These are phyloP conservation scores for Psittacara wagleri DNA, from an alignment of 2,113 vertebrate genomes.

Conservation along the genomic window DNA sequence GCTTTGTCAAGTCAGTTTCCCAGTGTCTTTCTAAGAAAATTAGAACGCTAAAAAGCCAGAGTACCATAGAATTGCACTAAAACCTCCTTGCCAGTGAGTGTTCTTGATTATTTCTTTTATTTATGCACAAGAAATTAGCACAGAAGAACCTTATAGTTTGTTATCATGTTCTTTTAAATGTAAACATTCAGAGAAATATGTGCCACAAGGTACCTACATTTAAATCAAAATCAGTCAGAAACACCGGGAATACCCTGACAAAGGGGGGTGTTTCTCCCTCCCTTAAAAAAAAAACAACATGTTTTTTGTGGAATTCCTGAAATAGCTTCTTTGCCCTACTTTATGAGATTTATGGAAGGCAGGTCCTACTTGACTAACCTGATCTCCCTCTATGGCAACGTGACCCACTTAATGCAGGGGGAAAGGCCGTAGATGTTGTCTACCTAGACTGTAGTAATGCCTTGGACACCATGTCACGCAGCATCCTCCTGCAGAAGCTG, in stretches of 20 bases:
- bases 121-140: not conserved
- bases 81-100: not conserved
- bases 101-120: not conserved
- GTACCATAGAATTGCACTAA: not conserved
- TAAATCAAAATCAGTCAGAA: not conserved
- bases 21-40: not conserved
- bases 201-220: not conserved
- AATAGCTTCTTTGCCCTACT: not conserved
- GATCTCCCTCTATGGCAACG: not conserved
- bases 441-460: not conserved
- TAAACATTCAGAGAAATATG: not conserved
- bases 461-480: not conserved
- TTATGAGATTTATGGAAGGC: not conserved
- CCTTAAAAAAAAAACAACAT: not conserved
- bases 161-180: not conserved
- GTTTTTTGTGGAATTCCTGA: not conserved
- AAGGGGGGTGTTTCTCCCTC: not conserved
- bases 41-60: not conserved
- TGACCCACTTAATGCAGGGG: not conserved
- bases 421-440: not conserved
- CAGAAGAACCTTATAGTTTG: fast-evolving
- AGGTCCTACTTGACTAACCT: not conserved
- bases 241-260: not conserved
- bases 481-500: not conserved
- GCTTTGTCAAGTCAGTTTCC: not conserved